These are phyloP conservation scores for Pangasius macronema DNA, from an alignment of 2,797 vertebrate species.

Conservation along the genomic window DNA sequence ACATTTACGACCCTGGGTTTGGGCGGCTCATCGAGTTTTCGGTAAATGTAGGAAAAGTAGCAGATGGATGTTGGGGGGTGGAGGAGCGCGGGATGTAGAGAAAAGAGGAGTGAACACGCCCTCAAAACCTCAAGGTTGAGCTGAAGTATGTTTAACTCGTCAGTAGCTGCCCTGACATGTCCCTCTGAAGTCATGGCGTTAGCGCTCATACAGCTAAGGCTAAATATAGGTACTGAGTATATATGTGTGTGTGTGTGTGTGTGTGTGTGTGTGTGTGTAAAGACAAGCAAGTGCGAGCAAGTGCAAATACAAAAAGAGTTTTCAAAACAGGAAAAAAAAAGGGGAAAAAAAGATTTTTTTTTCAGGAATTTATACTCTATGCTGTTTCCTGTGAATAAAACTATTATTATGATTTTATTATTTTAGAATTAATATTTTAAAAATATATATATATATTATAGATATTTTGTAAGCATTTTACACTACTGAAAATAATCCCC, in stretches of 20 bases:
- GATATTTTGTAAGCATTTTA: not conserved
- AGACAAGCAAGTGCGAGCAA: not conserved
- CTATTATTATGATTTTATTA: not conserved
- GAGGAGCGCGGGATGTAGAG: not conserved
- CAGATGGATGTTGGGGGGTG: not conserved
- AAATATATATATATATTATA: no score
- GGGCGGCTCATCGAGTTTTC: not conserved
- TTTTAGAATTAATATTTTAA: not conserved
- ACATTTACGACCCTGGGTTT: not conserved
- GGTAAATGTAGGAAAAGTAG: conserved; percentile 30
- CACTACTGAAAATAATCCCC: not conserved
- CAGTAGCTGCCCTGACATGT: conserved; percentile 29
- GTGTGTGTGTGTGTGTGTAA: conserved; percentile 22
- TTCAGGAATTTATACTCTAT: no score
- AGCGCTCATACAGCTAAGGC: not conserved
- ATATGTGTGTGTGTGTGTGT: conserved; percentile 15
- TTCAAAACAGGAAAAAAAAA: not conserved
- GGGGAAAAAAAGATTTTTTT: not conserved
- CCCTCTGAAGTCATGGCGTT: not conserved
- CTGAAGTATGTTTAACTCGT: not conserved
- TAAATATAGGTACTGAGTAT: conserved; percentile 38
- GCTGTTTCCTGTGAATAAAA: not conserved
- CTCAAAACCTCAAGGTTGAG: conserved; percentile 4
- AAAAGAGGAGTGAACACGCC: not conserved
- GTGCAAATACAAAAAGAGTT: not conserved